Percentiles rank a stretch among this genome's conserved stretches.
Conservation (phyloP, 2,888 invertebrate species). For the Disparrhopalites patrizii region DNA sequence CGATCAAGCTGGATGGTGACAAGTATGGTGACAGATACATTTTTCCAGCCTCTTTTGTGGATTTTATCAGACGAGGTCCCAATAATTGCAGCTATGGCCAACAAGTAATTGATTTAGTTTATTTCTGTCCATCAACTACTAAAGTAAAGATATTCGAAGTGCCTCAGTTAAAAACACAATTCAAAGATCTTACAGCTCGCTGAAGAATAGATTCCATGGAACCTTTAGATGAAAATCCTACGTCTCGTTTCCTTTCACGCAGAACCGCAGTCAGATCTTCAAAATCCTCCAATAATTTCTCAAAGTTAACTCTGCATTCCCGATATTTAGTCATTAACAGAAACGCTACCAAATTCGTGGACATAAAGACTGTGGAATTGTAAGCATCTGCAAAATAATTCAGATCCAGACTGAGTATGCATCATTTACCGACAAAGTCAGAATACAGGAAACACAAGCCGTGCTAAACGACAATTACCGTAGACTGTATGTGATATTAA, state of each 20-base stretch:
- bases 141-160: not conserved
- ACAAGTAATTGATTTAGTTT: not conserved
- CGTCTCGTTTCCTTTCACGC: conserved; percentile 1
- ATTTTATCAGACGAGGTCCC: not conserved
- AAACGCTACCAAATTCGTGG: conserved; percentile 10
- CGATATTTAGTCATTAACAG: conserved; percentile 12
- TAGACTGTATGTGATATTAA: conserved; percentile 1
- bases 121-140: not conserved
- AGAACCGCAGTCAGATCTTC: not conserved
- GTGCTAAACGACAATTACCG: too few species aligned
- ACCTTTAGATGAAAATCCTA: conserved; percentile 6
- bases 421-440: not conserved
- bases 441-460: too few species aligned
- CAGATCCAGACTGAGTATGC: not conserved
- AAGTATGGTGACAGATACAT: not conserved
- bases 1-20: not conserved
- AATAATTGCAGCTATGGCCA: not conserved
- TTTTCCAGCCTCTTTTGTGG: not conserved
- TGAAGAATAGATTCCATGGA: not conserved
- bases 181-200: conserved; percentile 3
- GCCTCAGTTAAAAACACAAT: not conserved
- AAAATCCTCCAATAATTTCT: not conserved
- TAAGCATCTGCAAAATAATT: not conserved
- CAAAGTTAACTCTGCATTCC: not conserved
- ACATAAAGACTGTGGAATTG: not conserved